Conservation (phyloP, 2,113 vertebrate genomes). For the Pavo muticus region DNA sequence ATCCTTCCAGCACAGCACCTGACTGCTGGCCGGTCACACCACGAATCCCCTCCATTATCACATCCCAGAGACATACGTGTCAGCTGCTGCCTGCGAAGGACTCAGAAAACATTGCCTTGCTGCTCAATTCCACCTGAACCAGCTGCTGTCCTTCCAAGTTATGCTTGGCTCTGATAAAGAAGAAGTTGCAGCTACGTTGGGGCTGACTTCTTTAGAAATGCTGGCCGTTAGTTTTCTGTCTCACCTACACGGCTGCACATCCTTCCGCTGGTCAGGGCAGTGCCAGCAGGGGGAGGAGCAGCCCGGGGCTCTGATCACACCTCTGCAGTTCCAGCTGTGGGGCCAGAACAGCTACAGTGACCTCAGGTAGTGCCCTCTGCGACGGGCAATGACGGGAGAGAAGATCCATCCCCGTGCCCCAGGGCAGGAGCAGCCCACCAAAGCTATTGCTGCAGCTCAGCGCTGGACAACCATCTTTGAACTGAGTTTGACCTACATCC, state of each 20-base stretch:
- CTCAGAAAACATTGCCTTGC: not conserved
- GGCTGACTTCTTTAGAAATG: not conserved
- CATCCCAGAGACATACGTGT: rapidly evolving
- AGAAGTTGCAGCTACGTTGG: not conserved
- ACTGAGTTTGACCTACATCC: not conserved
- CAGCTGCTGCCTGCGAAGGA: not conserved
- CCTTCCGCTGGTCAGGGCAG: not conserved
- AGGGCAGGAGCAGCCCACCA: not conserved
- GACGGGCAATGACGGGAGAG: not conserved
- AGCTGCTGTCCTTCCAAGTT: not conserved
- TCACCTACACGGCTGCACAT: not conserved
- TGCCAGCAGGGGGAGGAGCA: no score
- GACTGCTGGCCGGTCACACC: not conserved
- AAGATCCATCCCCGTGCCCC: not conserved
- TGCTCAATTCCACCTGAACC: not conserved
- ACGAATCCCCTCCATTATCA: not conserved
- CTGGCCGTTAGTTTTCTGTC: rapidly evolving
- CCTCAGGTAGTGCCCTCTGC: rapidly evolving
- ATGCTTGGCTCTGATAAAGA: rapidly evolving
- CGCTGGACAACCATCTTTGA: not conserved
- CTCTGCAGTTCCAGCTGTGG: not conserved
- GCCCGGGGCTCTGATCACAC: no score
- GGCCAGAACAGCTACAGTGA: not conserved
- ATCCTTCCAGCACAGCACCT: not conserved
- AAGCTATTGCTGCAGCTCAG: not conserved